phyloP scores from a whole-genome alignment of 1,140 invertebrate genomes.

The Dryas iulia region DNA sequence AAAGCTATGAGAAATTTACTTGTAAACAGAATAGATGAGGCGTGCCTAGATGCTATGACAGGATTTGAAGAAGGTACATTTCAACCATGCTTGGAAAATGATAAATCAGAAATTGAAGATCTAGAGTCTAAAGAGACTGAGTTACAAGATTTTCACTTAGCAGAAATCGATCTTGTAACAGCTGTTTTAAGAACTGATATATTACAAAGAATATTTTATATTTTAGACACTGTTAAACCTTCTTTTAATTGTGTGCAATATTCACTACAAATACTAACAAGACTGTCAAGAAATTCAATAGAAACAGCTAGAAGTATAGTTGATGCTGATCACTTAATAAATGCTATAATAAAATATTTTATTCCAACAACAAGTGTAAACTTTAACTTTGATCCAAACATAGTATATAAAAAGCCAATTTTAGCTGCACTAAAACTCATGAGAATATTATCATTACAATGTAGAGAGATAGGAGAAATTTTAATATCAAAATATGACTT shows the following conservation, averaged over 20 bases:
- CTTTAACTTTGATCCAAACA: slow-evolving; percentile 51
- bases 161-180: slow-evolving; percentile 87
- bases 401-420: slow-evolving; percentile 72
- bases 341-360: slow-evolving; percentile 82
- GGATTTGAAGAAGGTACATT: slow-evolving; percentile 84
- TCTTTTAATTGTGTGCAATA: slow-evolving; percentile 84
- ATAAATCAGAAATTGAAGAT: slow-evolving; percentile 77
- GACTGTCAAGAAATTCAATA: slow-evolving; percentile 85
- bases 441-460: slow-evolving; percentile 75
- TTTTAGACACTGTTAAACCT: slow-evolving; percentile 84
- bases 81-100: slow-evolving; percentile 82
- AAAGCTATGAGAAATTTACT: slow-evolving; percentile 87
- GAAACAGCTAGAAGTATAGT: slow-evolving; percentile 82
- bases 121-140: slow-evolving; percentile 83
- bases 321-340: slow-evolving; percentile 80
- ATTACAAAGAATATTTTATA: slow-evolving; percentile 86
- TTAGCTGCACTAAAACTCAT: slow-evolving; percentile 79
- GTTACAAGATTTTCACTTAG: slow-evolving; percentile 91
- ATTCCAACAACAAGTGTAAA: slow-evolving; percentile 76
- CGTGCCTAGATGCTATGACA: slow-evolving; percentile 85
- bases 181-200: slow-evolving; percentile 89
- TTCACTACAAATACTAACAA: slow-evolving; percentile 86
- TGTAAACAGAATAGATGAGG: slow-evolving; percentile 89
- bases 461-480: slow-evolving; percentile 57
- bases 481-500: slow-evolving; percentile 73